phyloP scores from a whole-genome alignment of 2,888 invertebrate species.

The Drosophila prolongata region DNA sequence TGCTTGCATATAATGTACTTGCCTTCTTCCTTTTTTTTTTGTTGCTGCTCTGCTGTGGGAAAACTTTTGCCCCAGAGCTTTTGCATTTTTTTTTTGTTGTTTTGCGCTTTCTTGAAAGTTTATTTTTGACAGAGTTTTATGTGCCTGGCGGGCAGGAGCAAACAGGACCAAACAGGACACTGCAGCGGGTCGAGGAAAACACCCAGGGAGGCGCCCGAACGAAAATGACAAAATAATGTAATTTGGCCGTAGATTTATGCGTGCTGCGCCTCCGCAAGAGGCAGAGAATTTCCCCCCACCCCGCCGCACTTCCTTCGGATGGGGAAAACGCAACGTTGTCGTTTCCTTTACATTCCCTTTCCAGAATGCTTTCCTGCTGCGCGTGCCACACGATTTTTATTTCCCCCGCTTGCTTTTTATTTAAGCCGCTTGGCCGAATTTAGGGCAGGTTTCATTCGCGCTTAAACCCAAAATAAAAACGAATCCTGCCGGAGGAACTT shows the following conservation, averaged over 20 bases:
- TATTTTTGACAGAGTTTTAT: conserved; percentile 75
- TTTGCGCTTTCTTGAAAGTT: conserved; percentile 60
- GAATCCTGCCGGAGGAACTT: conserved; percentile 29
- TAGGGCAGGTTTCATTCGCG: conserved; percentile 73
- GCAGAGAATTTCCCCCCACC: neutral
- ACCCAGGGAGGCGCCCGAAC: conserved; percentile 16
- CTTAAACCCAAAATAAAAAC: conserved; percentile 43
- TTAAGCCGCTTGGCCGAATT: conserved; percentile 76
- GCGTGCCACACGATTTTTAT: conserved; percentile 50
- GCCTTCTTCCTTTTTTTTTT: conserved; percentile 6
- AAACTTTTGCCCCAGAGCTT: conserved; percentile 77
- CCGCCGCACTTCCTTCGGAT: neutral
- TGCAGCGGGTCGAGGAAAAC: conserved; percentile 54
- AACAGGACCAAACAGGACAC: conserved; percentile 47
- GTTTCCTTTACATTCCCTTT: conserved; percentile 43
- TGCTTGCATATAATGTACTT: conserved; percentile 79
- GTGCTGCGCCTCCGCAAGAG: conserved; percentile 64
- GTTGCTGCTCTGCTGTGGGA: conserved; percentile 25
- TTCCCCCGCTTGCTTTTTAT: conserved; percentile 14
- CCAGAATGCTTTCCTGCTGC: conserved; percentile 32
- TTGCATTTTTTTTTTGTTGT: conserved; percentile 68
- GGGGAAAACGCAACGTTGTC: conserved; percentile 69
- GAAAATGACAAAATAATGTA: conserved; percentile 78
- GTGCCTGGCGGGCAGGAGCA: conserved; percentile 61
- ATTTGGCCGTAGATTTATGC: conserved; percentile 75